Evolutionary conservation across 2,113 vertebrate species (phyloP).

Genomic region (Poeciliopsis turrubarensis): DNA sequence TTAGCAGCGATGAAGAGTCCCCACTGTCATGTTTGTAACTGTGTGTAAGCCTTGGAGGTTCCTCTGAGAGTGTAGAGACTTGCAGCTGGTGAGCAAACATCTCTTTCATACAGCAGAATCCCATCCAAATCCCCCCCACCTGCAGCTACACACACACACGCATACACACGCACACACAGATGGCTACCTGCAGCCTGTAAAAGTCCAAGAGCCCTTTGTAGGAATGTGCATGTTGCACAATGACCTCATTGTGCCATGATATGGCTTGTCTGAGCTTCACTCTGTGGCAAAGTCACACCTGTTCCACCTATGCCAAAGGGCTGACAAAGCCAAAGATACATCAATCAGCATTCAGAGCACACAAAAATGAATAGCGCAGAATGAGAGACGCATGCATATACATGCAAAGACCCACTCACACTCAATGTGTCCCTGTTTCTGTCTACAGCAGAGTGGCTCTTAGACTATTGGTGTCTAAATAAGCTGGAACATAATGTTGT

Average conservation of each 20-base stretch:
- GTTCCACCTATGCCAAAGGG: conserved; percentile 85
- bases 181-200: conserved; percentile 76
- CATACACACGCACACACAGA: conserved; percentile 47
- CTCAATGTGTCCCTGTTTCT: conserved; percentile 62
- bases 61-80: conserved; percentile 49
- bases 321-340: conserved; percentile 80
- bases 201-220: conserved; percentile 76
- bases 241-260: conserved; percentile 82
- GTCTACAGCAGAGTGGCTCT: conserved; percentile 64
- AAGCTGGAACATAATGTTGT: conserved; percentile 34
- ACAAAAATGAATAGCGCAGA: conserved; percentile 27
- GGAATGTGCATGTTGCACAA: conserved; percentile 83
- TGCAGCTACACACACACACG: conserved; percentile 49
- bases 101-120: conserved; percentile 70
- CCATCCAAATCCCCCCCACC: conserved; percentile 75
- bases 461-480: conserved; percentile 26
- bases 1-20: conserved; percentile 53
- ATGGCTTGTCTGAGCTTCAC: conserved; percentile 78
- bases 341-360: conserved; percentile 81
- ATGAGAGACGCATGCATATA: conserved; percentile 27
- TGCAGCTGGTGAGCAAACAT: conserved; percentile 69
- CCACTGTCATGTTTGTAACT: conserved; percentile 34
- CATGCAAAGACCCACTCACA: conserved; percentile 22
- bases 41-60: conserved; percentile 44
- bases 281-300: conserved; percentile 87